Base-by-base conservation (phyloP, 1,140 invertebrate species). In the Tetranychus urticae region DNA sequence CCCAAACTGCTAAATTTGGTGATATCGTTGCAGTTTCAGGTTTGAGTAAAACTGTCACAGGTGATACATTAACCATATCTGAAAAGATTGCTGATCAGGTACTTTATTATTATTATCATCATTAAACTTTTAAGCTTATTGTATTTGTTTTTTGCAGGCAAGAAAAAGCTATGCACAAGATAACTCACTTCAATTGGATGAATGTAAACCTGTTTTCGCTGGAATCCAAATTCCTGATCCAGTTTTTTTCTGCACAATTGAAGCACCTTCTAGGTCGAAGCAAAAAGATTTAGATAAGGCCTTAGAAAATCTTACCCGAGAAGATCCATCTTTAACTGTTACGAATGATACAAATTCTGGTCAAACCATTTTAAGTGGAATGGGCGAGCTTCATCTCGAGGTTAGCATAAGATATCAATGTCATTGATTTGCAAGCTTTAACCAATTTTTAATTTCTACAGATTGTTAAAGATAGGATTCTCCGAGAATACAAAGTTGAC, bases 331-430 rank as follows among this genome's bases (percentile, higher is more conserved):
- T 70, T 74, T 98, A 13, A 75, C 79, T 56, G 85, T 94, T 1
- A 78, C 73, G 35, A 71, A 78, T 34, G 81, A 93, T 70, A 63
- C 76, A 13, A 83, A 88, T 56, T 86, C 83, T 0, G 85, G 84
- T 1, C 89, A 97, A 75, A 89, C 83, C 1, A 80, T 94, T 64
- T 54, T 70, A 10, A 63, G 62, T 78, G 83, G 87, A 23, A 97
- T 97, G 92, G 94, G 94, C 7, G 91, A 98, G 74, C 75, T 98
- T 4, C 93, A 99, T 72, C 76, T 98, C 61, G 91, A 97, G 67
- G 61, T 68, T 34, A 58, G 36, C 37, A 8, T 2, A 12, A 23
- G 23, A 23, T n/a, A 8, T 58, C 42, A 13, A 12, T 37, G 10
- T 3, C 14, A 37, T 23, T 8, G 2, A 3, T 58, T 14, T 36